Conservation (phyloP, 1,140 invertebrate genomes). For the Heliconius hermathena region DNA sequence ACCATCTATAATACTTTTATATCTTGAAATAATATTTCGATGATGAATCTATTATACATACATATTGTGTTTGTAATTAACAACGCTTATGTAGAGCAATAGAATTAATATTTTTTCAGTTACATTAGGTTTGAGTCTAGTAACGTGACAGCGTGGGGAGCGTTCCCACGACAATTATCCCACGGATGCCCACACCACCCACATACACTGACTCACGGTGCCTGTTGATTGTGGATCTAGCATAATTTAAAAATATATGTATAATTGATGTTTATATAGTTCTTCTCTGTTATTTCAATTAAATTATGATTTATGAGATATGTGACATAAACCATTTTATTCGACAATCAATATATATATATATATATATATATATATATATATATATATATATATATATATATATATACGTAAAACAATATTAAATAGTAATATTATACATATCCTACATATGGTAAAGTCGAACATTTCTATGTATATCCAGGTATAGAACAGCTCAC, state of each 20-base stretch:
- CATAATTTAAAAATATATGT: not conserved
- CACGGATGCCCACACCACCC: constrained; percentile 58
- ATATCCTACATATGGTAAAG: constrained; percentile 1
- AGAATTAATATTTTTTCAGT: not conserved
- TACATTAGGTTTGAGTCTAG: not conserved
- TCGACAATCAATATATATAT: too few relatives aligned
- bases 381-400: too few relatives aligned
- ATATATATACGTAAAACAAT: too few relatives aligned
- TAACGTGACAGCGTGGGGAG: constrained; percentile 24
- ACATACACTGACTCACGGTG: constrained; percentile 49
- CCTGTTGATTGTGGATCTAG: constrained; percentile 19
- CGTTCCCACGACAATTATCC: constrained; percentile 76
- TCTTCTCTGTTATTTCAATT: too few relatives aligned
- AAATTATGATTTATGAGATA: too few relatives aligned
- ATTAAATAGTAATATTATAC: too few relatives aligned
- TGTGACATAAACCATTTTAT: too few relatives aligned
- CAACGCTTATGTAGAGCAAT: not conserved
- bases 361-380: too few relatives aligned
- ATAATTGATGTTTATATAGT: too few relatives aligned
- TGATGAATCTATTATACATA: too few relatives aligned
- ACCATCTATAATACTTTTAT: too few relatives aligned
- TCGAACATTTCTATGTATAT: not conserved
- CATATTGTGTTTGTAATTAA: not conserved
- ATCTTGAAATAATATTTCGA: too few relatives aligned
- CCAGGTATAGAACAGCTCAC: constrained; percentile 11